Evolutionary conservation across 92 coral and sea anemone species (phyloP).

Genomic region (Desmophyllum pertusum): DNA sequence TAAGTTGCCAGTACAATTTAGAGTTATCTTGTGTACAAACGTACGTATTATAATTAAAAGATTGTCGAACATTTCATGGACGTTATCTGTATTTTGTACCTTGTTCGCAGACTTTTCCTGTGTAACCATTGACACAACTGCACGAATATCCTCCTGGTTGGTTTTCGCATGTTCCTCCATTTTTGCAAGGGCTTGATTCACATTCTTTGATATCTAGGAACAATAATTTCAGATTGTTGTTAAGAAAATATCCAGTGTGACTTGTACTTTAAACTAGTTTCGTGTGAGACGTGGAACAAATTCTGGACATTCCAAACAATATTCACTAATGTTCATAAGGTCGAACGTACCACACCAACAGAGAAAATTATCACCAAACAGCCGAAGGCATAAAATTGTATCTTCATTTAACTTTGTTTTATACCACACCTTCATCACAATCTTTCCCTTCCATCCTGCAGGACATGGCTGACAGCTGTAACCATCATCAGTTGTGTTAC

Average conservation of each 20-base stretch:
- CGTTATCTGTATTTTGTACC: not conserved
- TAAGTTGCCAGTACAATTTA: too few species aligned
- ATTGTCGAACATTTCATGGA: too few species aligned
- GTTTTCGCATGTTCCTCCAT: conserved; percentile 4
- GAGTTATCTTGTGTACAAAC: too few species aligned
- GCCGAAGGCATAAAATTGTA: not conserved
- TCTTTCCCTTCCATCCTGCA: conserved; percentile 27
- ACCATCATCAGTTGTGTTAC: conserved; percentile 11
- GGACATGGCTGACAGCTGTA: conserved; percentile 40
- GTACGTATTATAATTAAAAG: too few species aligned
- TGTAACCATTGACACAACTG: not conserved
- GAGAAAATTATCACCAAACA: too few species aligned
- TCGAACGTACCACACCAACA: not conserved
- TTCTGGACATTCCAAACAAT: too few species aligned
- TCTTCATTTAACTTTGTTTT: not conserved
- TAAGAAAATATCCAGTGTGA: not conserved
- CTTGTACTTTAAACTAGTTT: too few species aligned
- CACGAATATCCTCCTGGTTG: not conserved
- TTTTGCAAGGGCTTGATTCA: conserved; percentile 9
- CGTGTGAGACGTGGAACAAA: too few species aligned
- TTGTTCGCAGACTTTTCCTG: conserved; percentile 16
- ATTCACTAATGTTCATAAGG: not conserved
- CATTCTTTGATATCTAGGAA: not conserved
- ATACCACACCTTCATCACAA: conserved; percentile 27
- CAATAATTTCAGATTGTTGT: too few species aligned